phyloP scores from a whole-genome alignment of 2,113 vertebrate genomes.

The Epinephelus fuscoguttatus region DNA sequence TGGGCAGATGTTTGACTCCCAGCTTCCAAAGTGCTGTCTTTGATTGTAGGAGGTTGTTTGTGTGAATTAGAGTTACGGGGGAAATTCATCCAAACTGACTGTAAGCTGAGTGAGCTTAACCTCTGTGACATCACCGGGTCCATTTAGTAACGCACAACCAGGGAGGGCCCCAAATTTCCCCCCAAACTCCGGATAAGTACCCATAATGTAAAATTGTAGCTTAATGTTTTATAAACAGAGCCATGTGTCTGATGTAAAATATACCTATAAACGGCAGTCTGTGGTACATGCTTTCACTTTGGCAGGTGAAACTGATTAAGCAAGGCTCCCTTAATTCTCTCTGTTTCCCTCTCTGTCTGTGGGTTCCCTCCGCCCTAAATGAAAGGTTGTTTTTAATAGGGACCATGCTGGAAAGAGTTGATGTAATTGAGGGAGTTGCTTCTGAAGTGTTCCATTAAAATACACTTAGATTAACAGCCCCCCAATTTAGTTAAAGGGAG shows the following conservation, averaged over 20 bases:
- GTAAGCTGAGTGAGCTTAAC: conserved; percentile 45
- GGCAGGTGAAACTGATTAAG: conserved; percentile 81
- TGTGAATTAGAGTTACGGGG: conserved; percentile 41
- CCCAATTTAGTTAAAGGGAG: conserved; percentile 73
- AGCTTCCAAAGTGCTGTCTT: conserved; percentile 52
- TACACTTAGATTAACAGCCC: conserved; percentile 74
- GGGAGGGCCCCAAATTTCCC: conserved; percentile 37
- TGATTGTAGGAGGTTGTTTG: conserved; percentile 54
- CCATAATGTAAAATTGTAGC: conserved; percentile 64
- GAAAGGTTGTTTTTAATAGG: conserved; percentile 80
- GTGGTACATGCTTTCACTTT: conserved; percentile 62
- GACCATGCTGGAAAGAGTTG: conserved; percentile 75
- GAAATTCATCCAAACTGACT: conserved; percentile 58
- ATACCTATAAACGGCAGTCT: conserved; percentile 63
- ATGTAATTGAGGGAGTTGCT: conserved; percentile 74
- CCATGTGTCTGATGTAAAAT: conserved; percentile 79
- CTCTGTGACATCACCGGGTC: conserved; percentile 56
- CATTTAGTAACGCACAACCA: conserved; percentile 40
- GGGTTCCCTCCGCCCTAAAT: conserved; percentile 53
- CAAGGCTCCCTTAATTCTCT: conserved; percentile 57
- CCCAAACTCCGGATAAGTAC: conserved; percentile 45
- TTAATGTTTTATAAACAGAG: conserved; percentile 77
- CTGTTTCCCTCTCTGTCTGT: conserved; percentile 56
- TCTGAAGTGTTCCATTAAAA: conserved; percentile 80
- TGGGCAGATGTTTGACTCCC: conserved; percentile 59